Base-by-base conservation (phyloP, 2,888 invertebrate species). In the Cryptocephalus primarius region DNA sequence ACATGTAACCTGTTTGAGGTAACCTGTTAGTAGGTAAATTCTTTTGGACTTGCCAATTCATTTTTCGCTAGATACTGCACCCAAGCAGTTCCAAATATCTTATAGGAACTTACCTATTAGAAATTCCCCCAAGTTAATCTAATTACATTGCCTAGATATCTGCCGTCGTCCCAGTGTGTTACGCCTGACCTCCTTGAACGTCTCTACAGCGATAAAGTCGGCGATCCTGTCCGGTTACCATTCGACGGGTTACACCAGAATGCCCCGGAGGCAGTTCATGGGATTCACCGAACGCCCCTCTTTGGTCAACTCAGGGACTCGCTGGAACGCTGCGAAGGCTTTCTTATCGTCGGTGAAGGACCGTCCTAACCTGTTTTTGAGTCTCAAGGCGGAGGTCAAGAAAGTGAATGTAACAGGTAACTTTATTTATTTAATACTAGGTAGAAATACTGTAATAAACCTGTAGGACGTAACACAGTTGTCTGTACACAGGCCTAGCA, bases 241-340 rank as follows among this genome's bases (percentile, higher is more conserved):
- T 61, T 85, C 87, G 65, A 82, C 86, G 80, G 88, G 88, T 33
- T 88, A 88, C 67, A 83, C 85, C 44, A 79, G 85, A 44, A 65
- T 82, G 61, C 53, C 67, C 61, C 14, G 39, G 14, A 40, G 51
- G 13, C 44, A 52, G 11, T 49, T 42, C 9, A 33, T 60, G 9
- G 57, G 59, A 3, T 48, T 46, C 38, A 42, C 45, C 12, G 49
- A 56, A 2, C 52, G 50, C 38, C 44, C 53, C 42, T 42, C 52
- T n/a, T 49, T 43, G 14, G 51, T 50, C 32, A 52, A 48, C 31
- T 39, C 52, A 33, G 59, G 58, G 2, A 55, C 56, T 48, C 45
- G 2, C 82, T 47, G 42, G 32, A 57, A 59, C 40, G 55, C 55
- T 53, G 60, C 87, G 8, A 88, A 88, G 65, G 85, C 88, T 1